These are phyloP conservation scores for Leptothorax acervorum DNA, from an alignment of 2,888 invertebrate species.

Conservation along the genomic window DNA sequence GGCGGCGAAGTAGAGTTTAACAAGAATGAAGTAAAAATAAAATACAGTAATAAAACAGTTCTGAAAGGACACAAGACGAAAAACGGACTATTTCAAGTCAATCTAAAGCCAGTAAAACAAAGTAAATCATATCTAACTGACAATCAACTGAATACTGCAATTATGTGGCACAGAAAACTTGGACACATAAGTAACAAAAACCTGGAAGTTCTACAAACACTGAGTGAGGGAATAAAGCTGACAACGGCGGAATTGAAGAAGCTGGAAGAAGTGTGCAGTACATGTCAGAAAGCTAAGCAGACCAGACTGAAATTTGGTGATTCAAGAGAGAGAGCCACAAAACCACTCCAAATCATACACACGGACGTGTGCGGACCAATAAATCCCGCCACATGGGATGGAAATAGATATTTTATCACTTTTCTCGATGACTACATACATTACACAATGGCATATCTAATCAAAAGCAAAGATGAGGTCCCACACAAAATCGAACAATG, in stretches of 20 bases:
- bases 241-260: neutral
- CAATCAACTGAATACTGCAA: neutral
- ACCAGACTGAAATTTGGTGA: conserved; percentile 45
- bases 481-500: conserved; percentile 36
- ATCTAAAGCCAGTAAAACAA: neutral
- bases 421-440: conserved; percentile 45
- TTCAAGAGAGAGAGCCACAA: conserved; percentile 55
- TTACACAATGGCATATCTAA: conserved; percentile 15
- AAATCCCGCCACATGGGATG: conserved; percentile 66
- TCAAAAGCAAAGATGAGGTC: conserved; percentile 42
- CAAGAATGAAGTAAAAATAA: conserved; percentile 9
- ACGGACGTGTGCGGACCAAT: conserved; percentile 73
- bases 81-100: conserved; percentile 18
- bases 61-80: neutral
- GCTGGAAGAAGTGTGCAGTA: conserved; percentile 7
- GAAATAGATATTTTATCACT: neutral
- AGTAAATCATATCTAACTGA: neutral
- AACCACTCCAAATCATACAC: conserved; percentile 67
- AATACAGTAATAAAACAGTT: neutral
- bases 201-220: neutral
- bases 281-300: conserved; percentile 67
- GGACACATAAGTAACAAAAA: conserved; percentile 5
- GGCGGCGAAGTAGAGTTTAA: conserved; percentile 30
- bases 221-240: conserved; percentile 24
- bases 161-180: conserved; percentile 6